Percentiles rank a stretch among this genome's conserved stretches.
Conservation (phyloP, 2,888 invertebrate genomes). For the Herminia tarsipennalis region DNA sequence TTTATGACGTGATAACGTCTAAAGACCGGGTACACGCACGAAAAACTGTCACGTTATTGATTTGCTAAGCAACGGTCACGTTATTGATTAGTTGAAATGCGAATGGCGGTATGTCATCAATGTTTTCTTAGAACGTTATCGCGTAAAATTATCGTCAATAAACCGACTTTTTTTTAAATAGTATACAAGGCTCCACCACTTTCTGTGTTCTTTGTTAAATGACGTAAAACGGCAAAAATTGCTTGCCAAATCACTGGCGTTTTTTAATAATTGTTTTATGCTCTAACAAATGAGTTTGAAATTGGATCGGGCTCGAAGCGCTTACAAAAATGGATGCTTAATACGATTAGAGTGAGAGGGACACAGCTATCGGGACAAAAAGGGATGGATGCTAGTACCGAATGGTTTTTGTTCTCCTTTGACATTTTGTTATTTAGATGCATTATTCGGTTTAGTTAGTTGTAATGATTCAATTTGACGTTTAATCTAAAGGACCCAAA, state of each 20-base stretch:
- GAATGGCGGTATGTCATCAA: too few relatives aligned
- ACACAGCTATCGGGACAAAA: constrained; percentile 45
- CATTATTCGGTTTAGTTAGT: constrained; percentile 53
- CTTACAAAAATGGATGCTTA: constrained; percentile 89
- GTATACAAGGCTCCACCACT: constrained; percentile 30
- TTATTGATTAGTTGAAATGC: too few relatives aligned
- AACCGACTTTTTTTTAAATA: too few relatives aligned
- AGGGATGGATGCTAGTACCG: constrained; percentile 41
- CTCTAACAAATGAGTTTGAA: constrained; percentile 89
- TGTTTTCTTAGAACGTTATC: too few relatives aligned
- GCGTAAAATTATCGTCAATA: not conserved
- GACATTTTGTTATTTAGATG: constrained; percentile 58
- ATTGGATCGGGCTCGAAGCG: constrained; percentile 87
- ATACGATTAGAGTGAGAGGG: constrained; percentile 86
- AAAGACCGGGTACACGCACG: too few relatives aligned
- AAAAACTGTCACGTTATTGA: too few relatives aligned
- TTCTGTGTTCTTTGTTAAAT: constrained; percentile 57
- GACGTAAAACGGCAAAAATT: constrained; percentile 79
- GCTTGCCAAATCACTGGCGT: constrained; percentile 78
- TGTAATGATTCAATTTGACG: constrained; percentile 54
- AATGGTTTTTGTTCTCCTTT: constrained; percentile 54
- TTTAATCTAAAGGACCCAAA: constrained; percentile 48
- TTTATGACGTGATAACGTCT: too few relatives aligned
- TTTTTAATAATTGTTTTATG: constrained; percentile 86
- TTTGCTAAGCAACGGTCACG: too few relatives aligned